phyloP scores from a whole-genome alignment of 1,140 invertebrate genomes.

The Trachymyrmex cornetzi region DNA sequence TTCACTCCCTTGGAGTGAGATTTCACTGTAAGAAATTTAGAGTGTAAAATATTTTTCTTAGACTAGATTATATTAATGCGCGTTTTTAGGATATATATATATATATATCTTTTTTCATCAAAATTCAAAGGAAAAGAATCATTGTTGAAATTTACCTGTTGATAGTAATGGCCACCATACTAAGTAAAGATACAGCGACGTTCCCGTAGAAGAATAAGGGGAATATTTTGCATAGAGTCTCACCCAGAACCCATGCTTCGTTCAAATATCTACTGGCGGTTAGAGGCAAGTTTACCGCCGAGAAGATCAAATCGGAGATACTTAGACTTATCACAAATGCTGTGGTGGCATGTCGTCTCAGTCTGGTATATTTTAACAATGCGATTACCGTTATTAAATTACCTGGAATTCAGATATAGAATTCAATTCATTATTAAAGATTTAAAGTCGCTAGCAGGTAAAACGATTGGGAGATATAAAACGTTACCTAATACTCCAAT shows the following conservation, averaged over 20 bases:
- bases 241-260: conserved; percentile 94
- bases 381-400: conserved; percentile 94
- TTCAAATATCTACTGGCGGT: conserved; percentile 94
- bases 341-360: conserved; percentile 94
- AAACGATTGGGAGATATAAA: conserved; percentile 11
- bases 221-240: conserved; percentile 93
- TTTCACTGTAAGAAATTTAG: too few species aligned
- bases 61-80: neutral
- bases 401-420: conserved; percentile 87
- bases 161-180: conserved; percentile 96
- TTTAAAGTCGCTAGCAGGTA: neutral
- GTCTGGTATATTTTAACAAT: conserved; percentile 91
- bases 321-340: conserved; percentile 95
- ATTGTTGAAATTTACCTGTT: conserved; percentile 90
- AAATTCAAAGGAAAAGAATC: neutral
- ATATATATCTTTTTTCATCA: neutral
- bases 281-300: conserved; percentile 93
- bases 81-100: neutral
- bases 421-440: neutral
- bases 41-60: too few species aligned
- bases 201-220: conserved; percentile 96
- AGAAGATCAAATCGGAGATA: conserved; percentile 95
- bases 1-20: too few species aligned
- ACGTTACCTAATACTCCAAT: conserved; percentile 91
- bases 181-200: conserved; percentile 94